phyloP scores from a whole-genome alignment of 2,113 vertebrate genomes.

The Pygoscelis antarcticus region DNA sequence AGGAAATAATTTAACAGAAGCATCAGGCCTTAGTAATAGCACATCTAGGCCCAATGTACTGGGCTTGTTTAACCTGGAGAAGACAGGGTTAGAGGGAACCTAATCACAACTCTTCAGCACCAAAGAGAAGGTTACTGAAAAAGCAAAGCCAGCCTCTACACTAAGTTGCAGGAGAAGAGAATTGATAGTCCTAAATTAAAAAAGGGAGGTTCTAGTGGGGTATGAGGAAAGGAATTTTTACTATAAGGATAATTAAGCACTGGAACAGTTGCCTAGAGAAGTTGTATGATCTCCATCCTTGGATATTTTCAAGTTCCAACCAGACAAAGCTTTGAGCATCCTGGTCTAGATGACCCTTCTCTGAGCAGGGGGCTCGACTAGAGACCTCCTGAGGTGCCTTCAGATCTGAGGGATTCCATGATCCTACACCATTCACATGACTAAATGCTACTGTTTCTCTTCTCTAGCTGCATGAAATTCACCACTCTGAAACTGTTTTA shows the following conservation, averaged over 20 bases:
- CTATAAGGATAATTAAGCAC: background rate
- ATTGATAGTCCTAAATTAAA: background rate
- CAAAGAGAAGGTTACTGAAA: background rate
- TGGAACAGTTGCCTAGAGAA: background rate
- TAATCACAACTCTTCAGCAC: background rate
- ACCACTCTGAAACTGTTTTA: background rate
- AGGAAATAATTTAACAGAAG: background rate
- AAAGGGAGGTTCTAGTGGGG: fast-evolving
- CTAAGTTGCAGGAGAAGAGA: background rate
- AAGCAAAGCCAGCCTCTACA: background rate
- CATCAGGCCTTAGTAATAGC: background rate
- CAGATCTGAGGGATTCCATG: background rate
- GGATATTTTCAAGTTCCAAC: background rate
- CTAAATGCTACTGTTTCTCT: background rate
- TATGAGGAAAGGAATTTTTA: background rate
- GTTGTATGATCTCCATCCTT: background rate
- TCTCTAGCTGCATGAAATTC: background rate
- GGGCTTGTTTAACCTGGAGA: background rate
- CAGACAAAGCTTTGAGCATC: background rate
- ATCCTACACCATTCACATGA: background rate
- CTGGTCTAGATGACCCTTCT: background rate
- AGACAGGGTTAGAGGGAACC: background rate
- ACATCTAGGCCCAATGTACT: background rate
- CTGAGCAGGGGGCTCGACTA: background rate
- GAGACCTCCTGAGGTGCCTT: background rate